Percentiles rank a stretch among this genome's conserved stretches.
These are phyloP conservation scores for Philereme vetulata DNA, from an alignment of 2,888 invertebrate species.

Conservation along the genomic window DNA sequence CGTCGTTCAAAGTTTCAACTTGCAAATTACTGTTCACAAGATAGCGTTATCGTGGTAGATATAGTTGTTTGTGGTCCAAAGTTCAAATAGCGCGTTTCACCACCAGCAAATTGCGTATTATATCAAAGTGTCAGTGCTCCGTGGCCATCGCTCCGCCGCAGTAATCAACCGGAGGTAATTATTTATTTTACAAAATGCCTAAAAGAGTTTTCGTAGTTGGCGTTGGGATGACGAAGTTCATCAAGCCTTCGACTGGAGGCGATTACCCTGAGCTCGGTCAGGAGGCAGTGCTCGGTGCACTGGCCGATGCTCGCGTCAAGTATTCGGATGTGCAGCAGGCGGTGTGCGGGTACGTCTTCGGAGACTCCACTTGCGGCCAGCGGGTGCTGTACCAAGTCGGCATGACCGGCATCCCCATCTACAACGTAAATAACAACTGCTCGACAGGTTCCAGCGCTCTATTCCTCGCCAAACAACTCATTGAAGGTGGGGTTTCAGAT, in stretches of 20 bases:
- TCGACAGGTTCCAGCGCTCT: constrained; percentile 98
- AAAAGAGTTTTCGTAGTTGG: constrained; percentile 94
- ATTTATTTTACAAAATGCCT: constrained; percentile 65
- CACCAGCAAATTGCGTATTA: constrained; percentile 37
- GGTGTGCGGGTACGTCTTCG: constrained; percentile 96
- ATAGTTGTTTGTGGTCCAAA: constrained; percentile 37
- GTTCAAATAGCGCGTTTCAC: constrained; percentile 37
- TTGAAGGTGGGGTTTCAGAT: constrained; percentile 94
- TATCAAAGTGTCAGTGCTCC: constrained; percentile 43
- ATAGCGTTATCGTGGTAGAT: constrained; percentile 26
- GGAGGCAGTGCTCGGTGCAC: constrained; percentile 95
- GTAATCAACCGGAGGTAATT: constrained; percentile 64
- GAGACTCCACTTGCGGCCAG: constrained; percentile 98
- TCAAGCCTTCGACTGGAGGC: constrained; percentile 94
- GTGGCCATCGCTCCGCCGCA: constrained; percentile 54
- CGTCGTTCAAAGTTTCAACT: constrained; percentile 1
- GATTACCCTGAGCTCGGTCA: constrained; percentile 98
- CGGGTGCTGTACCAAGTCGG: constrained; percentile 96
- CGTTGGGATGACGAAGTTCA: constrained; percentile 99
- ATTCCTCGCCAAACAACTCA: constrained; percentile 94
- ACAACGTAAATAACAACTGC: constrained; percentile 99
- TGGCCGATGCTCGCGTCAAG: constrained; percentile 91
- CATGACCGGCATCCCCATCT: constrained; percentile 98
- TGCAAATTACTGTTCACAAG: constrained; percentile 7
- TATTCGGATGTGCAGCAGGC: constrained; percentile 94